Percentiles rank a stretch among this genome's conserved stretches.
phyloP scores from a whole-genome alignment of 2,888 invertebrate genomes.

The Drepana falcataria region DNA sequence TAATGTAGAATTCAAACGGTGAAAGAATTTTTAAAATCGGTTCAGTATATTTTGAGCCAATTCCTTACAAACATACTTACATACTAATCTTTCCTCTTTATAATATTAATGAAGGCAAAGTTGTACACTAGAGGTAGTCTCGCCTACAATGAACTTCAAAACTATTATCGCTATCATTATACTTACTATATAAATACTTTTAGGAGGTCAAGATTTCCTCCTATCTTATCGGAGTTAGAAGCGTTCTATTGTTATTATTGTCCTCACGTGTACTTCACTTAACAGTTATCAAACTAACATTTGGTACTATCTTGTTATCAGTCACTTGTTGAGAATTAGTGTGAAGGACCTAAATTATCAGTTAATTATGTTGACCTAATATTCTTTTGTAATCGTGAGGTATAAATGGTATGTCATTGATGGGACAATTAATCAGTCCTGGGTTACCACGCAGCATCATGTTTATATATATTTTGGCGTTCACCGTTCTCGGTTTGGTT shows the following conservation, averaged over 20 bases:
- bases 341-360: constrained; percentile 62
- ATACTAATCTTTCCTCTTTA: no score
- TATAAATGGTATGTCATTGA: constrained; percentile 44
- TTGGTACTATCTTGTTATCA: constrained; percentile 38
- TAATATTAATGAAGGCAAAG: background rate
- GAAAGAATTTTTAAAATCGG: no score
- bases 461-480: constrained; percentile 28
- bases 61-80: no score
- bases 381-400: constrained; percentile 51
- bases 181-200: background rate
- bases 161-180: background rate
- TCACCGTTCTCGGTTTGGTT: constrained; percentile 28
- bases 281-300: constrained; percentile 23
- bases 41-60: no score
- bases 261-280: constrained; percentile 7
- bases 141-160: background rate
- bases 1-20: no score
- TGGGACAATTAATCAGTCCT: constrained; percentile 4
- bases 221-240: constrained; percentile 7
- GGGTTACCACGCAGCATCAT: constrained; percentile 36
- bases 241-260: constrained; percentile 8
- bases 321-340: constrained; percentile 43
- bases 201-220: constrained; percentile 1
- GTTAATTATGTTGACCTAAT: constrained; percentile 58
- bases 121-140: background rate